Evolutionary conservation across 2,113 vertebrate species (phyloP).

Genomic region (Columbina picui): DNA sequence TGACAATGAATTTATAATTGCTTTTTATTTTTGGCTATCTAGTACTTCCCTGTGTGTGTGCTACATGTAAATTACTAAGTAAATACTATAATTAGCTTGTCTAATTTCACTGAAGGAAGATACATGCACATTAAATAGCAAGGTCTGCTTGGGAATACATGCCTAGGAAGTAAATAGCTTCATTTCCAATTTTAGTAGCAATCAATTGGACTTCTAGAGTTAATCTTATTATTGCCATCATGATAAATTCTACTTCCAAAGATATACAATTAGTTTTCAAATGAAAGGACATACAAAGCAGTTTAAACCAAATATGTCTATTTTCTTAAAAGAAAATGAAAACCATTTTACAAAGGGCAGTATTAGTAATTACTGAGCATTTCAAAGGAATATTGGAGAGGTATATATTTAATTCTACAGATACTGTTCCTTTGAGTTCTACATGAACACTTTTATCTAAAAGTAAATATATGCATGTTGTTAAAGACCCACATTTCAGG

Average conservation of each 20-base stretch:
- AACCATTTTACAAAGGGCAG: not conserved
- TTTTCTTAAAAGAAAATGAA: not conserved
- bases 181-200: not conserved
- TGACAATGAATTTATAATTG: not conserved
- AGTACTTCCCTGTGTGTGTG: not conserved
- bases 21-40: not conserved
- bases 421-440: not conserved
- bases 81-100: not conserved
- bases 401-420: not conserved
- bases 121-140: not conserved
- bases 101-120: not conserved
- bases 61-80: not conserved
- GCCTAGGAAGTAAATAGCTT: not conserved
- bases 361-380: not conserved
- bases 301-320: not conserved
- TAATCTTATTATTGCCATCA: not conserved
- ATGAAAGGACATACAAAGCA: not conserved
- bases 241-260: not conserved
- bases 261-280: not conserved
- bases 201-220: not conserved
- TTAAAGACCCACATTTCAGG: not conserved
- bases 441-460: not conserved
- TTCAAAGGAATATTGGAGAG: not conserved
- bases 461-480: not conserved
- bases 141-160: not conserved